Evolutionary conservation across 2,113 vertebrate genomes (phyloP).

Genomic region (Thunnus maccoyii): DNA sequence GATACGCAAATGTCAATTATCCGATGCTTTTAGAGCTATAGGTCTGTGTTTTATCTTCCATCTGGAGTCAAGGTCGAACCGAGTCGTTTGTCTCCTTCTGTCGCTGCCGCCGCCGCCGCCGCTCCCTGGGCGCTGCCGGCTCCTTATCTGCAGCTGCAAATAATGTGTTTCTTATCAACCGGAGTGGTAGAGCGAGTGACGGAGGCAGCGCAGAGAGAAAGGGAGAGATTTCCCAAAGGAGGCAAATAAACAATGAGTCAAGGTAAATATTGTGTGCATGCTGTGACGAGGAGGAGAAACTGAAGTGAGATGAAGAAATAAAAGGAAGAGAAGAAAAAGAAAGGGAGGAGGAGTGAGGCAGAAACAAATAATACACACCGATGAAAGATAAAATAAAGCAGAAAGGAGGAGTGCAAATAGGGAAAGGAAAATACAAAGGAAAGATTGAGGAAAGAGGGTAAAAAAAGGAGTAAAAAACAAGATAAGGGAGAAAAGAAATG

Average conservation of each 20-base stretch:
- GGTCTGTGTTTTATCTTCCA: slow-evolving; percentile 20
- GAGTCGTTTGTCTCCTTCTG: neutral
- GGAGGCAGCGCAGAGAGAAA: neutral
- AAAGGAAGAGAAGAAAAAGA: too few relatives aligned
- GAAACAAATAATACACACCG: too few relatives aligned
- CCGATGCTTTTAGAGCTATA: neutral
- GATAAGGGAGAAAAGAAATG: too few relatives aligned
- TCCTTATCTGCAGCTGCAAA: slow-evolving; percentile 38
- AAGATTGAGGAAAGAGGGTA: neutral
- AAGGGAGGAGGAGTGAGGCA: too few relatives aligned
- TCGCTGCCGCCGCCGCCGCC: neutral
- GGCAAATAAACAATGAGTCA: slow-evolving; percentile 21
- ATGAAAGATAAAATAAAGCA: neutral
- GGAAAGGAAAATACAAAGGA: neutral
- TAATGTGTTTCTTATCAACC: slow-evolving; percentile 38
- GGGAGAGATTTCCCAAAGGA: slow-evolving; percentile 2
- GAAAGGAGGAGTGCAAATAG: neutral
- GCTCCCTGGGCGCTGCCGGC: slow-evolving; percentile 11
- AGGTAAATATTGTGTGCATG: neutral
- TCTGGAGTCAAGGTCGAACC: slow-evolving; percentile 21
- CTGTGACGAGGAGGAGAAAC: neutral
- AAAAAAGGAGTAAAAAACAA: neutral
- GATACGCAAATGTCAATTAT: slow-evolving; percentile 32
- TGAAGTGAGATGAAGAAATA: neutral
- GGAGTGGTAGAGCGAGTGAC: neutral